These are phyloP conservation scores for Gambusia yucatana DNA, from an alignment of 2,797 vertebrate species.

Conservation along the genomic window DNA sequence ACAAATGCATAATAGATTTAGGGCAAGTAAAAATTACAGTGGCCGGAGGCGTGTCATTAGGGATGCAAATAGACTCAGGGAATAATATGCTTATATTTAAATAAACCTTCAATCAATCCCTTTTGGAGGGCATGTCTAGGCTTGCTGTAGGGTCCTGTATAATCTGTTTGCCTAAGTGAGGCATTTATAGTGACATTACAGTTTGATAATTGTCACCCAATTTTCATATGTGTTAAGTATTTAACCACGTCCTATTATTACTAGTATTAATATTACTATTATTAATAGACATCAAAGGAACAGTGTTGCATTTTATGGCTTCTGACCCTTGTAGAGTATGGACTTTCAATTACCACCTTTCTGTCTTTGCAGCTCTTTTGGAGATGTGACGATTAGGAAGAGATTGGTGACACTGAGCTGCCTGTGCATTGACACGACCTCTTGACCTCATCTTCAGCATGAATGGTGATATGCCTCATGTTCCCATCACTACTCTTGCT, in stretches of 20 bases:
- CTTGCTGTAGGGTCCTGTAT: constrained; percentile 24
- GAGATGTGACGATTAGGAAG: constrained; percentile 95
- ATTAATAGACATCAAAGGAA: neutral
- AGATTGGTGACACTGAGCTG: constrained; percentile 81
- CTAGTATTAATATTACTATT: neutral
- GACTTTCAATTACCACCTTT: constrained; percentile 21
- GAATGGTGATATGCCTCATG: constrained; percentile 99
- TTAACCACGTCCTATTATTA: neutral
- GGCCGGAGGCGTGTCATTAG: constrained; percentile 21
- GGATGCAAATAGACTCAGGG: neutral
- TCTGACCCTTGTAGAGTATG: constrained; percentile 21
- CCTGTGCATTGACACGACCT: constrained; percentile 85
- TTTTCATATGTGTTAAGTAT: neutral
- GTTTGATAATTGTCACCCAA: constrained; percentile 36
- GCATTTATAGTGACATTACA: constrained; percentile 33
- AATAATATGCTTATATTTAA: constrained; percentile 22
- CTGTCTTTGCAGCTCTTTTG: constrained; percentile 72
- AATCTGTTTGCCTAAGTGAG: neutral
- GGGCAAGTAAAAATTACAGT: constrained; percentile 9
- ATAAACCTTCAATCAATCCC: constrained; percentile 47
- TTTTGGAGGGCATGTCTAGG: constrained; percentile 41
- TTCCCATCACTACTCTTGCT: constrained; percentile 99
- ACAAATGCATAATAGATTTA: neutral
- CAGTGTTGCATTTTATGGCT: constrained; percentile 14
- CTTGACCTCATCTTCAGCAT: constrained; percentile 98